phyloP scores from a whole-genome alignment of 2,888 invertebrate species.

The Dione juno region DNA sequence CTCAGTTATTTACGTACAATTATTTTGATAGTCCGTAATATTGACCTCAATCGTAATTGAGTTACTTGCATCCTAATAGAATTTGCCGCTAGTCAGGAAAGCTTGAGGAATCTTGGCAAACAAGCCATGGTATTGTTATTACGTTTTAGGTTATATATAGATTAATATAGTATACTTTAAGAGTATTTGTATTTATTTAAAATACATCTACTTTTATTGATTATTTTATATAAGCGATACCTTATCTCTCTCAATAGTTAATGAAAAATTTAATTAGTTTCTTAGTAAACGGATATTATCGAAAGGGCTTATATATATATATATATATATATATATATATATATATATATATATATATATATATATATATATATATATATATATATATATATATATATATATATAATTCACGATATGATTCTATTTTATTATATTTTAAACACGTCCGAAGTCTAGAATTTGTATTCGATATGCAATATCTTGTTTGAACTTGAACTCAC shows the following conservation, averaged over 20 bases:
- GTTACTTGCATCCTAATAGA: constrained; percentile 13
- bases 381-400: too few species aligned
- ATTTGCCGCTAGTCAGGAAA: background rate
- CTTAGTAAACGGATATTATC: too few species aligned
- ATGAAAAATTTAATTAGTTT: too few species aligned
- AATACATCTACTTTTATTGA: background rate
- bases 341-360: too few species aligned
- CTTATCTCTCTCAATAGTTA: too few species aligned
- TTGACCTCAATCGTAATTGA: background rate
- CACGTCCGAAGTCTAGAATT: constrained; percentile 19
- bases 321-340: too few species aligned
- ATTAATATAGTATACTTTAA: background rate
- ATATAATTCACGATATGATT: background rate
- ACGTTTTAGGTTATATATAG: background rate
- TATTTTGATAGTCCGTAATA: constrained; percentile 2
- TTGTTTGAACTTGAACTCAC: constrained; percentile 12
- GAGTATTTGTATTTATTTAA: too few species aligned
- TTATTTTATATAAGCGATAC: too few species aligned
- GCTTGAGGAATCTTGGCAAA: background rate
- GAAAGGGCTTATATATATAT: background rate
- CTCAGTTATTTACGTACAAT: background rate
- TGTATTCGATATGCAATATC: constrained; percentile 19
- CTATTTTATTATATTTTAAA: constrained; percentile 9
- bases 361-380: background rate
- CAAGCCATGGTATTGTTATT: background rate